Evolutionary conservation across 2,888 invertebrate genomes (phyloP).

Genomic region (Dynastes maya): DNA sequence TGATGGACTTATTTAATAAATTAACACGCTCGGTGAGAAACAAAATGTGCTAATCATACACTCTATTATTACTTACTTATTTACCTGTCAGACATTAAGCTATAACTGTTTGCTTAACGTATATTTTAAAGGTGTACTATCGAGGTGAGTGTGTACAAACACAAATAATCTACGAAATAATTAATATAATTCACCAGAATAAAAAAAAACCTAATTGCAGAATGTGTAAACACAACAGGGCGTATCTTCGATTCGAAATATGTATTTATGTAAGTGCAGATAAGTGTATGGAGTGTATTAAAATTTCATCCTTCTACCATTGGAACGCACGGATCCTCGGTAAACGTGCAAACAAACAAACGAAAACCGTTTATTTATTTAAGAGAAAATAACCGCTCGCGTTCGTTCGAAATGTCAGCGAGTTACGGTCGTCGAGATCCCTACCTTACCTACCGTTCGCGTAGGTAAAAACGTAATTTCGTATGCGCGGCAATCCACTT

Average conservation of each 20-base stretch:
- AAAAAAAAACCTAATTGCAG: slow-evolving; percentile 33
- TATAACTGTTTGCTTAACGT: neutral
- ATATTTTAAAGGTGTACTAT: neutral
- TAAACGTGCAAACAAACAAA: slow-evolving; percentile 39
- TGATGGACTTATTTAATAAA: neutral
- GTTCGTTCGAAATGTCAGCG: slow-evolving; percentile 38
- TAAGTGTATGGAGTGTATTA: slow-evolving; percentile 7
- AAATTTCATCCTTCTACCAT: slow-evolving; percentile 31
- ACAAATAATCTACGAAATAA: slow-evolving; percentile 26
- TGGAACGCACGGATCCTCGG: too few relatives aligned
- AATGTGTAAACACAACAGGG: slow-evolving; percentile 34
- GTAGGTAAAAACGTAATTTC: neutral
- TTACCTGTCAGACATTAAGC: slow-evolving; percentile 6
- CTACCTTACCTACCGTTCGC: neutral
- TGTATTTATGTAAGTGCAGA: neutral
- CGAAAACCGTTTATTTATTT: slow-evolving; percentile 42
- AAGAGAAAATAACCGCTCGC: slow-evolving; percentile 42
- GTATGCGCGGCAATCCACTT: neutral
- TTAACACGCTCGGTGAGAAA: neutral
- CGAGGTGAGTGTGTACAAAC: slow-evolving; percentile 28
- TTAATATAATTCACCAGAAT: slow-evolving; percentile 2
- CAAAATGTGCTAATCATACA: slow-evolving; percentile 34
- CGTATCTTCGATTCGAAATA: neutral
- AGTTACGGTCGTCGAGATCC: slow-evolving; percentile 1
- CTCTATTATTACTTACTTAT: neutral